Base-by-base conservation (phyloP, 1,140 invertebrate species). In the Dendroctonus valens region DNA sequence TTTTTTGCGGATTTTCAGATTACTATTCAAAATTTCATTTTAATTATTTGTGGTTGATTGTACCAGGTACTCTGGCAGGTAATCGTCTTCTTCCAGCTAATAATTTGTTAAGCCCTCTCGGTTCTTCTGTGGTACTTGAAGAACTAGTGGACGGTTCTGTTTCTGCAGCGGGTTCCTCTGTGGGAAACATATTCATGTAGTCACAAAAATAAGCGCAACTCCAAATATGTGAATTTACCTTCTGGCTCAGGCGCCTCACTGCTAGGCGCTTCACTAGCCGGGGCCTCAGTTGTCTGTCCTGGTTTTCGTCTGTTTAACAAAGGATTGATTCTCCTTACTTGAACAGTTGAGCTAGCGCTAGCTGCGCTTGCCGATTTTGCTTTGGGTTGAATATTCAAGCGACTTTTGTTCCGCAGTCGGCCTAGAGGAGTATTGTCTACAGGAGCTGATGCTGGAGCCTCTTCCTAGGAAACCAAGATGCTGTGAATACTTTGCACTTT, bases 41-140 rank as follows among this genome's bases (percentile, higher is more conserved):
- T 26, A 26, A 1, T 26, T 66, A 66, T 58, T 66, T 70, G 62
- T 69, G 59, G 53, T 67, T 65, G 41, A 65, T 39, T 9, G 81
- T 81, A 71, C 85, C 85, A 5, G 84, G 85, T 67, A 82, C 82
- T 78, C 85, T 78, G 38, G 81, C 74, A 14, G 80, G 74, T 74
- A 85, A 75, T 74, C 85, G 81, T 67, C 85, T 83, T 71, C 86
- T 81, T 41, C 85, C 83, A 0, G 84, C 83, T 6, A 88, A 67
- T 7, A 88, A 75, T 60, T 82, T 81, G 48, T 82, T 82, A 7
- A 87, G 71, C 26, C 85, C 84, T 69, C 83, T 79, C 7, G 83
- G 82, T 68, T 84, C 82, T 60, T 83, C 82, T 0, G 82, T 78
- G 0, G 80, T 82, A 41, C 77, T 81, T 59, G 79, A 80, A 0